phyloP scores from a whole-genome alignment of 2,888 invertebrate genomes.

The Salticus scenicus region DNA sequence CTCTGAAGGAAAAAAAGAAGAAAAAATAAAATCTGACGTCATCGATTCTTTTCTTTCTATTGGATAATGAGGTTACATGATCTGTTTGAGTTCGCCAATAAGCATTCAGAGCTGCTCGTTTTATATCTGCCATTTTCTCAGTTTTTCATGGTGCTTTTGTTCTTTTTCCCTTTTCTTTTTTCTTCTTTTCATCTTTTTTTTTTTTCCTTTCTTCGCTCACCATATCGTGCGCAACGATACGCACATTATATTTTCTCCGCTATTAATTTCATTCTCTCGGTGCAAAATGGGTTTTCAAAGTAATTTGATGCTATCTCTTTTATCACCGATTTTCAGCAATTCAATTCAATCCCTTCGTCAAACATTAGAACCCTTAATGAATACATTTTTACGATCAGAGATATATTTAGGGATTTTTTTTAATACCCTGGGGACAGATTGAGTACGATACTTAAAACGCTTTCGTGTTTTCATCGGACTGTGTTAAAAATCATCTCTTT shows the following conservation, averaged over 20 bases:
- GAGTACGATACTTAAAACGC: neutral
- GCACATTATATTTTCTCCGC: slow-evolving; percentile 38
- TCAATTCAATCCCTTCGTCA: slow-evolving; percentile 41
- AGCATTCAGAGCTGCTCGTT: slow-evolving; percentile 58
- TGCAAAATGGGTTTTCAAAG: slow-evolving; percentile 41
- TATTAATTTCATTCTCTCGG: slow-evolving; percentile 66
- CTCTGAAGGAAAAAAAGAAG: too few relatives aligned
- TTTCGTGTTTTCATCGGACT: neutral
- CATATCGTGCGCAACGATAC: slow-evolving; percentile 15
- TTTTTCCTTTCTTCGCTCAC: neutral
- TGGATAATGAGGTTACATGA: slow-evolving; percentile 64
- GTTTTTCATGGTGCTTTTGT: slow-evolving; percentile 3
- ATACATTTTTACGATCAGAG: slow-evolving; percentile 49
- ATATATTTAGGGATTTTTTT: slow-evolving; percentile 1
- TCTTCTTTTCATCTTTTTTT: neutral
- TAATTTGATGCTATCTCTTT: slow-evolving; percentile 65
- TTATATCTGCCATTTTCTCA: slow-evolving; percentile 17
- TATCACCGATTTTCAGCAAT: slow-evolving; percentile 54
- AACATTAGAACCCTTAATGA: slow-evolving; percentile 60
- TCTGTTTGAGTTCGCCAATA: slow-evolving; percentile 67
- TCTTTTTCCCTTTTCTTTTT: slow-evolving; percentile 29
- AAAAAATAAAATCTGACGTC: slow-evolving; percentile 63
- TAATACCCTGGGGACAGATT: neutral
- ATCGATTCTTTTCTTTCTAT: slow-evolving; percentile 59
- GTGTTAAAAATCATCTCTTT: neutral